These are phyloP conservation scores for Aplodontia rufa DNA, from an alignment of 2,113 vertebrate genomes.

Conservation along the genomic window DNA sequence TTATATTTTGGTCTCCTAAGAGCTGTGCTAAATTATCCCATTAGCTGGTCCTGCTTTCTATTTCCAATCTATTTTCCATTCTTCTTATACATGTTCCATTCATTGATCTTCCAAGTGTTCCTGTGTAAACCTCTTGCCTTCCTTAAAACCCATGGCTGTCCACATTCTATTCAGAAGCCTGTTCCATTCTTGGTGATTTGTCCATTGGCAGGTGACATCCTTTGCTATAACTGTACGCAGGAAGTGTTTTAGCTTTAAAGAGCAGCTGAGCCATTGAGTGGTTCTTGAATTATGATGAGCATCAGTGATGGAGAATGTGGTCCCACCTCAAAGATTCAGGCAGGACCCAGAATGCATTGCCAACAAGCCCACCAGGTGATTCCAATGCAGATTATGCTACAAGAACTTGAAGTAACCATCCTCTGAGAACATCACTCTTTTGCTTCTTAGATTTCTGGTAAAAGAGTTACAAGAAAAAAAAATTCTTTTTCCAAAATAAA, in stretches of 20 bases:
- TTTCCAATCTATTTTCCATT: background rate
- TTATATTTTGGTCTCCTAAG: background rate
- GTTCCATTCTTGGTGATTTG: background rate
- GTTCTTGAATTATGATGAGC: background rate
- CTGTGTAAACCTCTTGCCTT: background rate
- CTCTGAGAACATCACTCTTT: background rate
- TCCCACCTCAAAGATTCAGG: background rate
- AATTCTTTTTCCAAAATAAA: conserved; percentile 67
- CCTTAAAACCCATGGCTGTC: background rate
- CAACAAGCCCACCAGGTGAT: background rate
- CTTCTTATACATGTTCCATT: background rate
- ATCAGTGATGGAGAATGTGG: background rate
- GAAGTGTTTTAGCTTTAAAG: background rate
- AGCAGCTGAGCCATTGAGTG: background rate
- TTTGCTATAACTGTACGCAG: background rate
- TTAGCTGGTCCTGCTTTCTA: background rate
- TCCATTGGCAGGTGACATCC: background rate
- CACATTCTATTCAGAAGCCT: background rate
- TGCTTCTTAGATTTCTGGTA: conserved; percentile 49
- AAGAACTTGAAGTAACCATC: background rate
- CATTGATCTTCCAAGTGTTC: background rate
- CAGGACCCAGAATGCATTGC: background rate
- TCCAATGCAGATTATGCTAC: background rate
- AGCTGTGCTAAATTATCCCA: background rate
- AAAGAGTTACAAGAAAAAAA: conserved; percentile 67